phyloP scores from a whole-genome alignment of 2,113 vertebrate genomes.

The Proteles cristata region DNA sequence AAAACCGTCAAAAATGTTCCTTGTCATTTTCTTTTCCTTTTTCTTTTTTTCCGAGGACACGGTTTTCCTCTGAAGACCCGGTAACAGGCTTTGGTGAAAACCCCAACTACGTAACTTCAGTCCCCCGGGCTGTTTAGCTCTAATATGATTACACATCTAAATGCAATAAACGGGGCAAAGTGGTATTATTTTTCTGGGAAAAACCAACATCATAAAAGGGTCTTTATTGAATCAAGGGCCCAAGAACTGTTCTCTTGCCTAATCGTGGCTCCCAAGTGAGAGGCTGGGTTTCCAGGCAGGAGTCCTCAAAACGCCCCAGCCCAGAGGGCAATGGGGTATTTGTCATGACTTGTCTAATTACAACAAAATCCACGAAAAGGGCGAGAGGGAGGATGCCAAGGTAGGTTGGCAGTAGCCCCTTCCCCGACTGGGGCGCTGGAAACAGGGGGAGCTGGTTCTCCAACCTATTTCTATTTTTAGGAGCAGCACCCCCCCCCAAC shows the following conservation, averaged over 20 bases:
- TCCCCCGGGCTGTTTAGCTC: slow-evolving; percentile 64
- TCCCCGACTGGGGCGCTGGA: background rate
- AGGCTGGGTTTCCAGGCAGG: slow-evolving; percentile 77
- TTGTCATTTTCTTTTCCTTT: background rate
- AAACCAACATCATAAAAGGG: slow-evolving; percentile 81
- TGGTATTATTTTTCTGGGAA: slow-evolving; percentile 79
- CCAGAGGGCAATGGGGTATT: slow-evolving; percentile 75
- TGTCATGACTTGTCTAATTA: slow-evolving; percentile 84
- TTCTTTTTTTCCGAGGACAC: background rate
- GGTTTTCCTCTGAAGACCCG: slow-evolving; percentile 55
- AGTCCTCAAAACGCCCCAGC: slow-evolving; percentile 77
- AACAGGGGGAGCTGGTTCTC: background rate
- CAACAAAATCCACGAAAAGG: slow-evolving; percentile 74
- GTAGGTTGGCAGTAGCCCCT: slow-evolving; percentile 36
- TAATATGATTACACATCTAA: slow-evolving; percentile 81
- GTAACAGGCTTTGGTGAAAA: slow-evolving; percentile 73
- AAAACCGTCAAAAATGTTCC: slow-evolving; percentile 46
- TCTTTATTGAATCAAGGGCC: slow-evolving; percentile 80
- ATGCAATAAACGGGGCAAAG: slow-evolving; percentile 80
- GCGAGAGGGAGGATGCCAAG: background rate
- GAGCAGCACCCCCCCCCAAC: background rate
- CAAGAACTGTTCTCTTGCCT: slow-evolving; percentile 79
- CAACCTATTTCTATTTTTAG: background rate
- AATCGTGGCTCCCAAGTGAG: slow-evolving; percentile 78
- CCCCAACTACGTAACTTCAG: slow-evolving; percentile 62